phyloP scores from a whole-genome alignment of 1,140 invertebrate species.

The Cataglyphis hispanica region DNA sequence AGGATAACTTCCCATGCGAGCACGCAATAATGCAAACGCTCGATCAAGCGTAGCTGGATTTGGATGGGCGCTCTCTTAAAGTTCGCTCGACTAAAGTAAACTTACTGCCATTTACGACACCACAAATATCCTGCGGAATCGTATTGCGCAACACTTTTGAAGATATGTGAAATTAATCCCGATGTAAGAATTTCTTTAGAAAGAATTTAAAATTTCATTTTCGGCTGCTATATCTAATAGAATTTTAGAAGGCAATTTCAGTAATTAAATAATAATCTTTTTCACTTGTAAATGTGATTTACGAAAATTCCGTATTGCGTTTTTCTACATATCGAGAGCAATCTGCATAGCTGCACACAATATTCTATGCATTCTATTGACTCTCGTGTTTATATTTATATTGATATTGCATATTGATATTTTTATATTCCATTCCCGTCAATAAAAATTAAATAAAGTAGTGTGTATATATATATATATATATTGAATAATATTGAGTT shows the following conservation, averaged over 20 bases:
- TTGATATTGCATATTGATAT: slow-evolving; percentile 14
- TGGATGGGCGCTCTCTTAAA: not conserved
- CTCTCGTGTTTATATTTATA: slow-evolving; percentile 5
- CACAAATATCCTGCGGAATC: slow-evolving; percentile 19
- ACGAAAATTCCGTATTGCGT: not conserved
- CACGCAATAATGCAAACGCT: slow-evolving; percentile 42
- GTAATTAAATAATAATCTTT: not conserved
- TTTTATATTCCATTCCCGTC: not conserved
- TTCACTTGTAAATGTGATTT: not conserved
- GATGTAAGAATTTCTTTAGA: not conserved
- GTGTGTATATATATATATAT: too few species aligned
- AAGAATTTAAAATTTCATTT: slow-evolving; percentile 13
- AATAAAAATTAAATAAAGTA: slow-evolving; percentile 6
- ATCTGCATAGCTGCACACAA: not conserved
- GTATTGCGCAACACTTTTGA: not conserved
- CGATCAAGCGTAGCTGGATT: slow-evolving; percentile 34
- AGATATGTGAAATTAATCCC: not conserved
- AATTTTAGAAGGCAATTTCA: not conserved
- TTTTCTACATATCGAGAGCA: not conserved
- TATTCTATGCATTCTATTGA: not conserved
- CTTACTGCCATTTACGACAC: not conserved
- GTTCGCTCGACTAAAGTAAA: slow-evolving; percentile 12
- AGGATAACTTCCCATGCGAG: slow-evolving; percentile 11
- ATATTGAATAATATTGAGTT: too few species aligned
- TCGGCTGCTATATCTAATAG: not conserved